Conservation (phyloP, 2,113 vertebrate species). For the Trogon melanurus region DNA sequence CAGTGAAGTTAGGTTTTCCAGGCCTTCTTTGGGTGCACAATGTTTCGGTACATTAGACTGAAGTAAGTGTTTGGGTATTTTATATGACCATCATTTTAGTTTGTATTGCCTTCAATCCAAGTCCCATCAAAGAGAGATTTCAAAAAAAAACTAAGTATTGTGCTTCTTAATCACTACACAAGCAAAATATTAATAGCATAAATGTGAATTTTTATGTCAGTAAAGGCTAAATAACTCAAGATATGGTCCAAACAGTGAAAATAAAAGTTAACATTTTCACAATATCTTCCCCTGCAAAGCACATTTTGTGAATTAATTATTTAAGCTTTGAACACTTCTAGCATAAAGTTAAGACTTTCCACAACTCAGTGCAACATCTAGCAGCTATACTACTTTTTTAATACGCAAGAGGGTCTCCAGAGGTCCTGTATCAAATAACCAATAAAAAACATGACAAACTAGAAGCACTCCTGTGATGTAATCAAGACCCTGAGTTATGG, state of each 20-base stretch:
- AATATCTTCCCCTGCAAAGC: neutral
- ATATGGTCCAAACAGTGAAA: neutral
- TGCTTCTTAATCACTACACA: neutral
- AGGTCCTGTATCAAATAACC: neutral
- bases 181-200: neutral
- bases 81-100: neutral
- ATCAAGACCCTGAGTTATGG: neutral
- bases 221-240: neutral
- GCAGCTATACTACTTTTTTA: neutral
- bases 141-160: neutral
- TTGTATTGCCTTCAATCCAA: neutral
- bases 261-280: neutral
- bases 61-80: neutral
- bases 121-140: neutral
- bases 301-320: neutral
- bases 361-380: neutral
- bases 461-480: neutral
- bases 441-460: neutral
- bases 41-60: neutral
- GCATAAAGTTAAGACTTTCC: neutral
- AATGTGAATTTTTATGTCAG: neutral
- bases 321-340: neutral
- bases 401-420: neutral
- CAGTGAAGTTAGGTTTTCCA: neutral
- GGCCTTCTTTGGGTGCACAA: neutral